Evolutionary conservation across 2,888 invertebrate genomes (phyloP), one percentile per base, ranked within the genome.

Genomic region (Muscina levida): DNA sequence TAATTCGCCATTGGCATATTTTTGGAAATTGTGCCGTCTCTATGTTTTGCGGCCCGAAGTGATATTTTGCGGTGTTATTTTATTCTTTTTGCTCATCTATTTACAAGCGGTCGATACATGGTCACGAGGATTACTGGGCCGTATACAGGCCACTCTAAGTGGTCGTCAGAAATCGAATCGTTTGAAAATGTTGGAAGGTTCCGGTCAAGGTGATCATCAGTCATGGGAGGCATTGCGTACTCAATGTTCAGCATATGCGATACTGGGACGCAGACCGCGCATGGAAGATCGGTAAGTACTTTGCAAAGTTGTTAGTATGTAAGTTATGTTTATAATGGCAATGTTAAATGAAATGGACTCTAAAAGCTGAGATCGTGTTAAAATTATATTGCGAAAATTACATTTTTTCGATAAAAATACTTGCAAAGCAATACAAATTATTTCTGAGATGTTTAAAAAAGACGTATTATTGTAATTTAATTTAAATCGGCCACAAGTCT

Each of bases 221-320:
- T 92, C 92, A 85, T 97, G 97, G 97, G 95, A 97, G 87, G 91
- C 95, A 79, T 93, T 94, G 87, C 93, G 94, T 65, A 93, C 93
- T 5, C 92, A 94, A 82, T 94, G 96, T 85, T 96, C 97, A 31
- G 97, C 95, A 53, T 98, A 95, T 91, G 97, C 98, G 31, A 94
- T 98, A 81, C 96, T 97, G 91, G 98, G 98, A 1, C 93, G 97
- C 83, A 92, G 98, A 87, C 94, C 95, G 82, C 95, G 95, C 84
- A 98, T 98, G 98, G 98, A 98, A 92, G 98, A 98, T 90, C 93
- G 97, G 87, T 91, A 77, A 86, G 87, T 84, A 44, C 2, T n/a
- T n/a, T n/a, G n/a, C n/a, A n/a, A n/a, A n/a, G n/a, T n/a, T n/a
- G n/a, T n/a, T n/a, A n/a, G n/a, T n/a, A n/a, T n/a, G n/a, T n/a